These are phyloP conservation scores for Drosophila kurseongensis DNA, from an alignment of 1,140 invertebrate species.

Conservation along the genomic window DNA sequence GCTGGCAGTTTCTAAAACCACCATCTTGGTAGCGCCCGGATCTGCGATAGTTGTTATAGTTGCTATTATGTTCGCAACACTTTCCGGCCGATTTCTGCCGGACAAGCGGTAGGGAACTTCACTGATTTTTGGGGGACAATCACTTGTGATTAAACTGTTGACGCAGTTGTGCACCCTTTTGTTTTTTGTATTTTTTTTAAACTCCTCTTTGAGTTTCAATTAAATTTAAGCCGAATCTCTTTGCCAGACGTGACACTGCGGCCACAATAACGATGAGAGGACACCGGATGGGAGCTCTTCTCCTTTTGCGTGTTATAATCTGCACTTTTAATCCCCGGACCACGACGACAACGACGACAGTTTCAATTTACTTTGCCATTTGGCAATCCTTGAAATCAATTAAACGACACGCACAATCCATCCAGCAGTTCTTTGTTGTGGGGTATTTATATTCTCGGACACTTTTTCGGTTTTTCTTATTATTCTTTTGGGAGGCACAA, in stretches of 20 bases:
- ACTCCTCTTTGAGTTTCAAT: conserved; percentile 58
- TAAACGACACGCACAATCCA: conserved; percentile 74
- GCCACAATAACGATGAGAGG: conserved; percentile 67
- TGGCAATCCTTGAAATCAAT: conserved; percentile 79
- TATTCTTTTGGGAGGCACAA: conserved; percentile 39
- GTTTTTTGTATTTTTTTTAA: conserved; percentile 6
- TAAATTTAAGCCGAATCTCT: conserved; percentile 72
- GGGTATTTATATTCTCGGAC: neutral
- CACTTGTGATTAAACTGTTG: conserved; percentile 22
- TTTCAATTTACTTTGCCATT: conserved; percentile 68
- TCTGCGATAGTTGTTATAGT: conserved; percentile 41
- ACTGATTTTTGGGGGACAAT: conserved; percentile 35
- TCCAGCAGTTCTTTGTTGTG: conserved; percentile 21
- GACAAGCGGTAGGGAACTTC: conserved; percentile 18
- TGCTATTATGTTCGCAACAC: conserved; percentile 28
- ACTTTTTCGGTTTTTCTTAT: conserved; percentile 9
- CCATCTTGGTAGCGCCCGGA: conserved; percentile 86
- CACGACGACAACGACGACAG: conserved; percentile 49
- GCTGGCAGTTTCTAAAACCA: conserved; percentile 89
- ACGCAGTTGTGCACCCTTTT: conserved; percentile 7
- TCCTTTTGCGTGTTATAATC: conserved; percentile 64
- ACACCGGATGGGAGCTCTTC: conserved; percentile 36
- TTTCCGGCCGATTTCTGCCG: conserved; percentile 52
- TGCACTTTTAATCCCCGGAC: conserved; percentile 74
- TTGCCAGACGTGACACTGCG: conserved; percentile 62